Evolutionary conservation across 2,888 invertebrate species (phyloP), one percentile per base, ranked within the genome.

Genomic region (Acronicta alni): DNA sequence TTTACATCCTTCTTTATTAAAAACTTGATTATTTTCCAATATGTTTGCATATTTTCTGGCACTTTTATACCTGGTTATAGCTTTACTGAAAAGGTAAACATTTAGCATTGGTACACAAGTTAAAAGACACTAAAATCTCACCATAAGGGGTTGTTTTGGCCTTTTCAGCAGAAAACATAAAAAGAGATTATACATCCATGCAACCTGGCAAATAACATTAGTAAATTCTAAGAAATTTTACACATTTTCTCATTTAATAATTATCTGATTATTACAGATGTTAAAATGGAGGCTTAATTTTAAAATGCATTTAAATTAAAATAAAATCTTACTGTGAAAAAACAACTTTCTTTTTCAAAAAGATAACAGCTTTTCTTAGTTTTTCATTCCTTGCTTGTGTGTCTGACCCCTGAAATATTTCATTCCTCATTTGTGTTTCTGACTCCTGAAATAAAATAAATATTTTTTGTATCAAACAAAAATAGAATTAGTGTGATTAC

Each of bases 321-420:
- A 18, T 9, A 20, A 47, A 59, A 49, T 87, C 90, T 90, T 76
- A 91, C 91, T 89, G 78, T 38, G 87, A 86, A 32, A 79, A 74
- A 26, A 88, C 77, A 18, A 84, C 83, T 80, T 87, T 89, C 64
- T 82, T 81, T 70, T 91, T 91, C 3, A 81, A 65, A 37, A 76
- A 67, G 37, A 72, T 42, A 52, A 89, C 62, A 15, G 46, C 48
- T 45, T 41, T 58, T 44, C 71, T 66, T 75, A 84, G 8, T 73
- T 49, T 69, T 5, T 54, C 61, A 41, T 39, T n/a, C 15, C 18
- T 60, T 39, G 35, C 17, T 23, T 63, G 57, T 14, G 38, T 18
- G n/a, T 69, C 55, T 17, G 70, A 63, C 30, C 58, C 64, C 85
- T 88, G 75, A 43, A 80, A 76, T 35, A 71, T 69, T 4, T 54